Evolutionary conservation across 2,888 invertebrate genomes (phyloP), one percentile per base, ranked within the genome.

Genomic region (Meliscaeva auricollis): DNA sequence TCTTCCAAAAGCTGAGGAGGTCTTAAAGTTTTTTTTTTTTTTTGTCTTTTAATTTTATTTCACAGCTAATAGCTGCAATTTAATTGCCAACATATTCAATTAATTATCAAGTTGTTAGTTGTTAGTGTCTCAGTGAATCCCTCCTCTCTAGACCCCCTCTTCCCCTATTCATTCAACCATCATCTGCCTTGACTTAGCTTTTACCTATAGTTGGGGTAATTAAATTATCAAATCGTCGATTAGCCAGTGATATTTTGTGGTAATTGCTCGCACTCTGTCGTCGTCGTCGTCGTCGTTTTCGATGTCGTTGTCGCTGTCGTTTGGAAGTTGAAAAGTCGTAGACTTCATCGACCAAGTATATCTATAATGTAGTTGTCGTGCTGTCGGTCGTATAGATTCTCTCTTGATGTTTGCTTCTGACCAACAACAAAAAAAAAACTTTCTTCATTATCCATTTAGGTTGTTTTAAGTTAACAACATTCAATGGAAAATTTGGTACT

Each of bases 41-140:
- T 15, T 32, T 30, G 32, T 15, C 48, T 13, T 41, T 44, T 3
- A 38, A 38, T 38, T 70, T 56, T 56, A 38, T 56, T 72, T 80
- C 44, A 64, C 75, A 66, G 75, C 70, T 79, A 79, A 79, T 75
- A 77, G 85, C 76, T 35, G 81, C 81, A 69, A 76, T 81, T 81
- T 85, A 85, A 85, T 85, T 85, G 85, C 81, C 72, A 85, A 81
- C 85, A 85, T 85, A 81, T 85, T 85, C 85, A 85, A 85, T 85
- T 85, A 85, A 85, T 85, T 85, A 85, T 76, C 81, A 69, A 81
- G 73, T 81, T 85, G 85, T 85, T 85, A 81, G 73, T 81, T 85
- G 85, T 85, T 85, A 81, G 69, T 44, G 46, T 20, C 58, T 20
- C 20, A 6, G 13, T 58, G 13, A 6, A 41, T n/a, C 7, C 52